A percentile compares a stretch with the other conserved stretches of the same genome.
Conservation (phyloP, 2,888 invertebrate genomes). For the Dicyrtoma fusca region DNA sequence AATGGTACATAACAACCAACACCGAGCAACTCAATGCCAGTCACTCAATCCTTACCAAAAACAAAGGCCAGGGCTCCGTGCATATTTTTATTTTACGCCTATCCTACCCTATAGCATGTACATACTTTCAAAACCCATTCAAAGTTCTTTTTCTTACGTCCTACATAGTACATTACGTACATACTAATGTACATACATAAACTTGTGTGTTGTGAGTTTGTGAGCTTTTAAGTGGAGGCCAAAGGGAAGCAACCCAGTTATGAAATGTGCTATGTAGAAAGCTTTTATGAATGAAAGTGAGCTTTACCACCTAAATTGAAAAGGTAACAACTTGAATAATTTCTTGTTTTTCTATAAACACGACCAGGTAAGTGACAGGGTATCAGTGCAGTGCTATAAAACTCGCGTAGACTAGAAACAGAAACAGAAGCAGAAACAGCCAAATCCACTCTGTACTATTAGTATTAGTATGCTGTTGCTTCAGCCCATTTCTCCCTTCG, state of each 20-base stretch:
- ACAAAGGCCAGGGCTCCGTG: not conserved
- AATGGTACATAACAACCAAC: not conserved
- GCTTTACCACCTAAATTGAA: too few species aligned
- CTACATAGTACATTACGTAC: not conserved
- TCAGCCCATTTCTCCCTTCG: too few species aligned
- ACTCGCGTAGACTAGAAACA: too few species aligned
- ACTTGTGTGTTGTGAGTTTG: not conserved
- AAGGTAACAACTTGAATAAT: too few species aligned
- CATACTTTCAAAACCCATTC: not conserved
- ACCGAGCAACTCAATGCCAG: constrained; percentile 12
- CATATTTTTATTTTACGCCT: constrained; percentile 27
- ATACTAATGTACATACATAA: too few species aligned
- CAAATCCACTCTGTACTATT: too few species aligned
- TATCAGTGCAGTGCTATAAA: too few species aligned
- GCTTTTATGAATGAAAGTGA: constrained; percentile 35
- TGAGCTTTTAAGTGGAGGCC: not conserved
- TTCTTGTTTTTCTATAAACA: too few species aligned
- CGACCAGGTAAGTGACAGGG: too few species aligned
- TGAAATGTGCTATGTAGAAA: constrained; percentile 14
- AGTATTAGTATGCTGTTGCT: too few species aligned
- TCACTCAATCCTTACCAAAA: constrained; percentile 9
- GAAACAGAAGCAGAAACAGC: too few species aligned
- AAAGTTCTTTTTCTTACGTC: constrained; percentile 5
- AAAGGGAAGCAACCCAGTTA: constrained; percentile 4
- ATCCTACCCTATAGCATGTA: not conserved